Evolutionary conservation across 1,140 invertebrate species (phyloP).

Genomic region (Halesus radiatus): DNA sequence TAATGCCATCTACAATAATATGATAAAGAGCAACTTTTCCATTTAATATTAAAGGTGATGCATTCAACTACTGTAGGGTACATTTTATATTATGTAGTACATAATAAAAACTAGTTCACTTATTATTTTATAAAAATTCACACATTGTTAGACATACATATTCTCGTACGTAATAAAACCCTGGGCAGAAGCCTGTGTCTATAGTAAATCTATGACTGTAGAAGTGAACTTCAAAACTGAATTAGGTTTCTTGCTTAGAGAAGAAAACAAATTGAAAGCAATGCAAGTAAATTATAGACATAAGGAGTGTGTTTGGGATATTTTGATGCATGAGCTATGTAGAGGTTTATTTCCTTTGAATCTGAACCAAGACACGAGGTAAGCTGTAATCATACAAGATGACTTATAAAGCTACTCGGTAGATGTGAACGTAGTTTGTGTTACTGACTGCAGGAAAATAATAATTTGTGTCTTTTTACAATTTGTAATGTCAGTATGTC

Average conservation of each 20-base stretch:
- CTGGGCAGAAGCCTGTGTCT: neutral
- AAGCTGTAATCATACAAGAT: too few species aligned
- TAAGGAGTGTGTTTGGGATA: slow-evolving; percentile 17
- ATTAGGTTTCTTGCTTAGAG: slow-evolving; percentile 33
- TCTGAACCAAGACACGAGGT: too few species aligned
- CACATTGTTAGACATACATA: too few species aligned
- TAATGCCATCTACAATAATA: too few species aligned
- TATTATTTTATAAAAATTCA: too few species aligned
- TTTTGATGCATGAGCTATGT: slow-evolving; percentile 28
- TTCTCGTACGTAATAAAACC: too few species aligned
- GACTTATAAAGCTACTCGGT: neutral
- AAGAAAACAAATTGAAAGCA: slow-evolving; percentile 22
- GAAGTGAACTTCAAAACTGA: slow-evolving; percentile 49
- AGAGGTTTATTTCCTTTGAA: slow-evolving; percentile 23
- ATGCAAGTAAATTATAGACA: slow-evolving; percentile 3
- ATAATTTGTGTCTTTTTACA: slow-evolving; percentile 51
- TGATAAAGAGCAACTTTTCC: too few species aligned
- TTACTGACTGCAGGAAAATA: slow-evolving; percentile 40
- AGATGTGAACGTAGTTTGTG: neutral
- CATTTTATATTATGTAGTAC: too few species aligned
- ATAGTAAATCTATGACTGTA: slow-evolving; percentile 39
- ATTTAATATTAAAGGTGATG: too few species aligned
- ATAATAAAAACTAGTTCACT: too few species aligned
- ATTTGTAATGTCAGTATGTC: slow-evolving; percentile 50
- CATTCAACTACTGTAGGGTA: too few species aligned